Evolutionary conservation across 64 coral and sea anemone species (phyloP), one percentile per base, ranked within the genome.

Genomic region (Dendrophyllia cribrosa): DNA sequence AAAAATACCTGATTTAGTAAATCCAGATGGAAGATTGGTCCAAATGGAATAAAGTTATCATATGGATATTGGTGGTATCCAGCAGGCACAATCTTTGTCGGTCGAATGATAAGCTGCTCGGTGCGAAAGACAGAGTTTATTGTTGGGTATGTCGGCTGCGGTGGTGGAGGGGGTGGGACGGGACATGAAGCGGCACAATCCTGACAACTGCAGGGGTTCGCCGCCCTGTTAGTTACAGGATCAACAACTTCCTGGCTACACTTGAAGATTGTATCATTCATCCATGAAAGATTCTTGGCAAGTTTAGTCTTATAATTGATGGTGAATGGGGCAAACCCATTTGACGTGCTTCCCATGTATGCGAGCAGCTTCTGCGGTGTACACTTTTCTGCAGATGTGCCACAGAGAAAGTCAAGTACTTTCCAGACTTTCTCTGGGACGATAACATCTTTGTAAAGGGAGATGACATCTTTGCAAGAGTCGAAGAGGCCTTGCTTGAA

Each of bases 381-480:
- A 43, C 96, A 98, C 0, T 78, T 84, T 65, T 77, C 91, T 5
- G 90, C 90, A 68, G 89, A 78, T 5, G 72, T 79, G 4, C 94
- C 96, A 93, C 96, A 98, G 7, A 98, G 3, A 0, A 95, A 76
- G 15, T 88, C 79, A 49, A 98, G 58, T 12, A 93, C 76, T 59
- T 95, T 95, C 68, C 74, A 74, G 72, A 95, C 95, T n/a, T 82
- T 66, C 22, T 70, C 91, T 20, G 93, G 96, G 17, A 91, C 34
- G 34, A 34, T 34, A 34, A 34, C 34, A 34, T 34, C 34, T 34
- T 34, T 34, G 34, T 34, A 34, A 34, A 34, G 34, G 34, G 34
- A 98, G 23, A 86, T 66, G 2, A 98, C 96, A 53, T 98, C 83
- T 71, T 95, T 98, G 62, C 96, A 98, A 8, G 96, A 95, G 72